Evolutionary conservation across 2,888 invertebrate genomes (phyloP), one percentile per base, ranked within the genome.

Genomic region (Pammene fasciana): DNA sequence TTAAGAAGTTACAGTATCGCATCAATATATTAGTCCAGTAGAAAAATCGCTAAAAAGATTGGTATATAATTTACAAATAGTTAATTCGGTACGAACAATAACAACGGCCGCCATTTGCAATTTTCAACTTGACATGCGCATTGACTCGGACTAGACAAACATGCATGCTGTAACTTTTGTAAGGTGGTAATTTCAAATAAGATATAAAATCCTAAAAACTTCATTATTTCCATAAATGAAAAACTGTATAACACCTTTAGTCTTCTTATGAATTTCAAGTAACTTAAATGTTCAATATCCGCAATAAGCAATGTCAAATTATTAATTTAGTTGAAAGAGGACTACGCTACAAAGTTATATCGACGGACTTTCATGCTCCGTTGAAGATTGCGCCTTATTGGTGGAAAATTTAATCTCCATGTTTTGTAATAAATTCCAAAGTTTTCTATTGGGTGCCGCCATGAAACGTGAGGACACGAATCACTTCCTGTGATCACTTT

Each of bases 21-120:
- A 87, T 93, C 87, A 92, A 85, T 88, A 87, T 89, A 90, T 86
- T 87, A 88, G 88, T 92, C 86, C 88, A 87, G 88, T 89, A 92
- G 91, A 93, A 94, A 94, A 94, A 90, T 91, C 91, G 88, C 90
- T 92, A 93, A 92, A 94, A 94, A 94, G 94, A 93, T 93, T 91
- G 93, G 94, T 94, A 94, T 94, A 94, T 94, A 94, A 91, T 93
- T 93, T 93, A 94, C 93, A 94, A 94, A 94, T 94, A 94, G 94
- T 94, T 94, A 94, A 94, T 93, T 96, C 96, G 95, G 96, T 96
- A 96, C 96, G 96, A 97, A 98, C 97, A 98, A 98, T 97, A 98
- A 98, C 97, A 98, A 97, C 97, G 96, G 97, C 96, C 97, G 98
- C 98, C 98, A 98, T 98, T 98, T 97, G 97, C 97, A 97, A 97